Conservation (phyloP, 2,797 vertebrate genomes). For the Acipenser oxyrinchus region DNA sequence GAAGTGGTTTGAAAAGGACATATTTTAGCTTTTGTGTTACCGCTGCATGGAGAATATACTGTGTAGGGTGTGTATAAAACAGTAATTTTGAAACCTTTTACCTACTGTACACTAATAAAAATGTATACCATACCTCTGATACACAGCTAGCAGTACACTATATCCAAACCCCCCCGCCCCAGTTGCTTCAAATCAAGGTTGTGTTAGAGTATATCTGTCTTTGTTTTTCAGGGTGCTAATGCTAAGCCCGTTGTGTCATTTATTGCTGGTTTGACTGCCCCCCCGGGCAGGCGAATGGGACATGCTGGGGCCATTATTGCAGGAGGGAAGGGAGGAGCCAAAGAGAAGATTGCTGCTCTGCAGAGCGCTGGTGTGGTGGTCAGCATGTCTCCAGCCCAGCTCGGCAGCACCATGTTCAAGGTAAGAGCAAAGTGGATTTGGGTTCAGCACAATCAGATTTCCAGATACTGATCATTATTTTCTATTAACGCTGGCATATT, state of each 20-base stretch:
- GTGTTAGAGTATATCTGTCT: too few species aligned
- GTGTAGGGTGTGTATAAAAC: too few species aligned
- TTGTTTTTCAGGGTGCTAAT: constrained; percentile 65
- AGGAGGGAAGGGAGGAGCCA: constrained; percentile 93
- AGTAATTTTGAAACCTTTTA: too few species aligned
- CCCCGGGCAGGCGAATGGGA: constrained; percentile 91
- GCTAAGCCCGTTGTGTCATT: constrained; percentile 95
- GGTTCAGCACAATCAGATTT: neutral
- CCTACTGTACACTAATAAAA: too few species aligned
- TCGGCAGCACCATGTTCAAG: constrained; percentile 95
- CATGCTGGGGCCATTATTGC: constrained; percentile 96
- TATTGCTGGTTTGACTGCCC: constrained; percentile 92
- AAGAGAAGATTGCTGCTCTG: constrained; percentile 96
- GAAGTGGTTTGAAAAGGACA: neutral
- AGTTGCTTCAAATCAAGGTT: too few species aligned
- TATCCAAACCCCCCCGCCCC: too few species aligned
- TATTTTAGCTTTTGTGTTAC: neutral
- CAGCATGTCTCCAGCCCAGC: constrained; percentile 94
- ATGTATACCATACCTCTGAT: too few species aligned
- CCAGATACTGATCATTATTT: too few species aligned
- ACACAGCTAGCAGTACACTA: too few species aligned
- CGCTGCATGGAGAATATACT: constrained; percentile 16
- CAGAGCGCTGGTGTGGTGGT: constrained; percentile 86
- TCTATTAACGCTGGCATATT: too few species aligned
- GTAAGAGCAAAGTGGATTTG: constrained; percentile 47